Conservation (phyloP, 1,140 invertebrate species). For the Euwallacea similis region DNA sequence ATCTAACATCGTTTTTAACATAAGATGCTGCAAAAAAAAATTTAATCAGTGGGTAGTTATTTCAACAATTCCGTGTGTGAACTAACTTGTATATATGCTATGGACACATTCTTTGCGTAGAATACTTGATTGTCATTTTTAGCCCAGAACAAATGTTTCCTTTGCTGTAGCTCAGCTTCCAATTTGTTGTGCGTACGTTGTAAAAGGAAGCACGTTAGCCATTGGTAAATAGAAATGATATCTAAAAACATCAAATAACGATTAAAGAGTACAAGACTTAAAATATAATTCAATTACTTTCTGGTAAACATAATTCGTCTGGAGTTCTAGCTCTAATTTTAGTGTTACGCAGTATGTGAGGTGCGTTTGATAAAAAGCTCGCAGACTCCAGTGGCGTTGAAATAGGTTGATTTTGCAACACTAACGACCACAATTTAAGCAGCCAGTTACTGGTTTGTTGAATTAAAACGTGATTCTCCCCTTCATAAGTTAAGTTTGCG, state of each 20-base stretch:
- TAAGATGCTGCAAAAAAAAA: conserved; percentile 60
- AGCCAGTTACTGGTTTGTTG: conserved; percentile 95
- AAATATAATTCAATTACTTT: conserved; percentile 59
- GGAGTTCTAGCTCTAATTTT: conserved; percentile 56
- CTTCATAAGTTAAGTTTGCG: conserved; percentile 92
- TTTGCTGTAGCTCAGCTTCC: conserved; percentile 58
- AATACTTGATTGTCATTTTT: conserved; percentile 84
- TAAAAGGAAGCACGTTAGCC: conserved; percentile 81
- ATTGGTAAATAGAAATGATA: conserved; percentile 74
- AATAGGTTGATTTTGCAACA: conserved; percentile 54
- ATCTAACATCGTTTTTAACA: conserved; percentile 62
- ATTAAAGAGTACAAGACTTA: conserved; percentile 28
- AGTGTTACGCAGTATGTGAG: conserved; percentile 58
- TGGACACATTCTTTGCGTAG: conserved; percentile 71
- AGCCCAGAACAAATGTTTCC: conserved; percentile 70
- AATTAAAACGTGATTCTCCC: conserved; percentile 92
- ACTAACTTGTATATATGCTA: conserved; percentile 74
- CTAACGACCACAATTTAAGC: conserved; percentile 64
- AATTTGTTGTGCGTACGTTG: conserved; percentile 68
- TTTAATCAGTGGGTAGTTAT: background rate
- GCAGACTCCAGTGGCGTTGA: conserved; percentile 65
- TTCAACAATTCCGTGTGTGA: too few species aligned
- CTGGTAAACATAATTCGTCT: conserved; percentile 56
- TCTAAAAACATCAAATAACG: conserved; percentile 60
- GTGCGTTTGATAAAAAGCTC: conserved; percentile 63